Evolutionary conservation across 2,113 vertebrate species (phyloP).

Genomic region (Calyptommatus sinebrachiatus): DNA sequence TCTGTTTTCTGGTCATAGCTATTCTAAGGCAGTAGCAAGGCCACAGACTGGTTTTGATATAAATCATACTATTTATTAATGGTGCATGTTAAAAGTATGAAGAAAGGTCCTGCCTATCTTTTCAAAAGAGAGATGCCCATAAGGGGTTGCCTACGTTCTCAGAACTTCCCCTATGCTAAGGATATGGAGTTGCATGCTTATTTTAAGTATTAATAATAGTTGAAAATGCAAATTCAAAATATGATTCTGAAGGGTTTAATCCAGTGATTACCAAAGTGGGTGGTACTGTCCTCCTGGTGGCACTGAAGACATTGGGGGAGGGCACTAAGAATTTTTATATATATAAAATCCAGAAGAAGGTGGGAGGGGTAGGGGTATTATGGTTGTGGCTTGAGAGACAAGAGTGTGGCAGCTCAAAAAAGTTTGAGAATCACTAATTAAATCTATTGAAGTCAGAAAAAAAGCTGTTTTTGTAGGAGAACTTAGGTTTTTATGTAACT

Average conservation of each 20-base stretch:
- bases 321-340: too few relatives aligned
- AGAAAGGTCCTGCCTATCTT: neutral
- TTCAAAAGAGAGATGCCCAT: neutral
- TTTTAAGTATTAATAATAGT: neutral
- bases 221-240: neutral
- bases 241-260: neutral
- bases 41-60: neutral
- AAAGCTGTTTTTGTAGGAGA: neutral
- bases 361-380: too few relatives aligned
- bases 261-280: too few relatives aligned
- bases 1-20: neutral
- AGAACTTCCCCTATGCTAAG: too few relatives aligned
- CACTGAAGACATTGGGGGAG: too few relatives aligned
- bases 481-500: neutral
- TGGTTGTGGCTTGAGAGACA: too few relatives aligned
- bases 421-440: too few relatives aligned
- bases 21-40: neutral
- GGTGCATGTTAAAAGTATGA: neutral
- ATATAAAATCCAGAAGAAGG: too few relatives aligned
- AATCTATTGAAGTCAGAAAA: too few relatives aligned
- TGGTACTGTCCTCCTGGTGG: too few relatives aligned
- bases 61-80: neutral
- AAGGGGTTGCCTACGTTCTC: neutral
- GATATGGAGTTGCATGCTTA: neutral
- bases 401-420: too few relatives aligned